phyloP scores from a whole-genome alignment of 2,797 vertebrate species.

The Kryptolebias ocellatus region DNA sequence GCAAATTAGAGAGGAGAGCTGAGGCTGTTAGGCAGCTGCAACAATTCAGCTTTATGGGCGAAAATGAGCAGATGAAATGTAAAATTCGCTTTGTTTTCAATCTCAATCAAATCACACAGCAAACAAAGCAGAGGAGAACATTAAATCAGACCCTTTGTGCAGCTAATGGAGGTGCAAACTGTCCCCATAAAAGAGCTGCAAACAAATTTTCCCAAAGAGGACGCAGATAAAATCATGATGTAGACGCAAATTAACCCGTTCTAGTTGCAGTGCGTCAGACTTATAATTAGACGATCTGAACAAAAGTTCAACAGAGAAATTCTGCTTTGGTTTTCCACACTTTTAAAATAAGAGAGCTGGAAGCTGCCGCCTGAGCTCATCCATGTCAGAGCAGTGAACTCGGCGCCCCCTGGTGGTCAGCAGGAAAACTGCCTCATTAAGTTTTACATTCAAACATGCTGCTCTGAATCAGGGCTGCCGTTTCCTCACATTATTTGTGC shows the following conservation, averaged over 20 bases:
- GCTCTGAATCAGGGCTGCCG: background rate
- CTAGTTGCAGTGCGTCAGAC: background rate
- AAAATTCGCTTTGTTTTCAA: background rate
- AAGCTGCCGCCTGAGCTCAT: slow-evolving; percentile 30
- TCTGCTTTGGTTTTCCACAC: background rate
- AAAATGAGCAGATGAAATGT: slow-evolving; percentile 9
- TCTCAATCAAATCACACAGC: background rate
- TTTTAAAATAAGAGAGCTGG: background rate
- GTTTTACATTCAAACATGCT: background rate
- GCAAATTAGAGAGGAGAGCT: slow-evolving; percentile 9
- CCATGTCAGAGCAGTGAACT: slow-evolving; percentile 20
- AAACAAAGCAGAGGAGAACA: background rate
- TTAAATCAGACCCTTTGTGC: slow-evolving; percentile 6
- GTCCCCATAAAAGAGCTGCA: background rate
- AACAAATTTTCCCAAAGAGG: no score
- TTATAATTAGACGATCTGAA: background rate
- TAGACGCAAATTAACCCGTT: background rate
- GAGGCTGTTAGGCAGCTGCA: background rate
- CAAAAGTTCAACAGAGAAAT: background rate
- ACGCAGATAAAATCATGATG: no score
- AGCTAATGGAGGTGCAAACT: background rate
- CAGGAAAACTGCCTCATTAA: slow-evolving; percentile 6
- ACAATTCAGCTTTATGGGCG: slow-evolving; percentile 3
- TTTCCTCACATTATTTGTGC: no score
- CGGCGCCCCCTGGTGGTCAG: slow-evolving; percentile 55